Evolutionary conservation across 2,888 invertebrate genomes (phyloP).

Genomic region (Melangyna quadrimaculata): DNA sequence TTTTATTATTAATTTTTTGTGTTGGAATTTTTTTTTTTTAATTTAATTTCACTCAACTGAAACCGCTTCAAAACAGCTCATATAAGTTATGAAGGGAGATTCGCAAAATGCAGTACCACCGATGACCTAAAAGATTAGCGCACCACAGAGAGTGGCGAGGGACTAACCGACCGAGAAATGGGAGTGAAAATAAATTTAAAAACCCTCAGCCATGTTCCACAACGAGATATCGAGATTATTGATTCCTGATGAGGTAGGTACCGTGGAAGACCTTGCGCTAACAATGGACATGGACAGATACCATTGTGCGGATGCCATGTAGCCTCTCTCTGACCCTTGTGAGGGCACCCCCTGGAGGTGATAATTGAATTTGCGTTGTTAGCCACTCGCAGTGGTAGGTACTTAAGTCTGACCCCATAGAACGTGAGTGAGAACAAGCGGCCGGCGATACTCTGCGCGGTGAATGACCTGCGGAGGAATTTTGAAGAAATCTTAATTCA

Average conservation of each 20-base stretch:
- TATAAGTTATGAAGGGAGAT: conserved; percentile 67
- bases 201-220: conserved; percentile 47
- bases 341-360: conserved; percentile 50
- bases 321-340: conserved; percentile 11
- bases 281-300: conserved; percentile 41
- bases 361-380: conserved; percentile 64
- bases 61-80: conserved; percentile 1
- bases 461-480: conserved; percentile 59
- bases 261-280: conserved; percentile 4
- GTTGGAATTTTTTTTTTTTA: conserved; percentile 8
- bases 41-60: conserved; percentile 50
- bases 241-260: conserved; percentile 38
- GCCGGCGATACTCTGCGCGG: conserved; percentile 6
- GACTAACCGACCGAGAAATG: conserved; percentile 51
- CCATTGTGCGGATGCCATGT: neutral
- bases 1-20: conserved; percentile 65
- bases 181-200: conserved; percentile 66
- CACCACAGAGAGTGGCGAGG: conserved; percentile 4
- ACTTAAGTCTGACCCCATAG: conserved; percentile 29
- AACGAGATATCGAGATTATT: conserved; percentile 59
- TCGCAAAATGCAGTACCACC: conserved; percentile 35
- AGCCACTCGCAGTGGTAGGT: conserved; percentile 10
- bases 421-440: conserved; percentile 6
- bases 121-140: conserved; percentile 70
- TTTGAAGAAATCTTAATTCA: conserved; percentile 64